These are phyloP conservation scores for Drosophila anomelani DNA, from an alignment of 2,888 invertebrate species.

Conservation along the genomic window DNA sequence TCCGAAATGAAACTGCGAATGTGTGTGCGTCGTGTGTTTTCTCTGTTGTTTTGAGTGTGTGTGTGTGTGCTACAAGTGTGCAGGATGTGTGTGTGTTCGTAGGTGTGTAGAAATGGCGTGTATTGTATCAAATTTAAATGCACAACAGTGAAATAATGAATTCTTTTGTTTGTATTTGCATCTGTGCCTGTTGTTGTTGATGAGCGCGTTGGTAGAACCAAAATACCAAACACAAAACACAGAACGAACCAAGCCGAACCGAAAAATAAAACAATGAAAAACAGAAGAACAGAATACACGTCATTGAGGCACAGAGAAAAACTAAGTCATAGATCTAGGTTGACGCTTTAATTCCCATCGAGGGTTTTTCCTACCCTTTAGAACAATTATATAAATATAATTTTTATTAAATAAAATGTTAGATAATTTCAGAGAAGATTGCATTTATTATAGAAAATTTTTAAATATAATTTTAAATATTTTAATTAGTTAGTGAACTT, in stretches of 20 bases:
- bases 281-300: slow-evolving; percentile 41
- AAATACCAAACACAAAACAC: slow-evolving; percentile 31
- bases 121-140: slow-evolving; percentile 78
- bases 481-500: no score
- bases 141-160: slow-evolving; percentile 78
- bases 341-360: background rate
- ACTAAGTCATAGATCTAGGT: background rate
- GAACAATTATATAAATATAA: no score
- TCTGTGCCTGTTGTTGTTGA: slow-evolving; percentile 37
- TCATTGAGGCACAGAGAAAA: slow-evolving; percentile 6
- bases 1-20: slow-evolving; percentile 35
- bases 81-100: slow-evolving; percentile 28
- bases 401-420: background rate
- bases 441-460: background rate
- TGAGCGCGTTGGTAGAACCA: slow-evolving; percentile 38
- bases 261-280: slow-evolving; percentile 44
- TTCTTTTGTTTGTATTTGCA: slow-evolving; percentile 73
- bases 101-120: slow-evolving; percentile 72
- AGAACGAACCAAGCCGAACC: slow-evolving; percentile 34
- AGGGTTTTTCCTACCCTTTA: no score
- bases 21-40: slow-evolving; percentile 27
- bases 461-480: no score
- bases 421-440: background rate
- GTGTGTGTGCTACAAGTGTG: slow-evolving; percentile 15
- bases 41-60: slow-evolving; percentile 11